Base-by-base conservation (phyloP, 2,113 vertebrate genomes). In the Beaufortia kweichowensis region DNA sequence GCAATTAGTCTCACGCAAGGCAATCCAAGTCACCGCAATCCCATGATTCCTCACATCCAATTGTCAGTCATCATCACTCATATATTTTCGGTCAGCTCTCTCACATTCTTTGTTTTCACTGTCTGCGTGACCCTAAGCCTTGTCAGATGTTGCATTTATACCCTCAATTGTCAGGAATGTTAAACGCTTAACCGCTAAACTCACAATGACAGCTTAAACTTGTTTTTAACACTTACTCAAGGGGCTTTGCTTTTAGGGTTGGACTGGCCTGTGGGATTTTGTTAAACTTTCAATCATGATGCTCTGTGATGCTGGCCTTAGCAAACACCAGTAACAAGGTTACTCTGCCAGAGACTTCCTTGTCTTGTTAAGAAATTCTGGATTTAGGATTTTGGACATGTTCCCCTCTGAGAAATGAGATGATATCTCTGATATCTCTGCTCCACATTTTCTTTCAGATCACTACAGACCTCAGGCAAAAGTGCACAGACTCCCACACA, bases 401-500 rank as follows among this genome's bases (percentile, higher is more conserved):
- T 35, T 35, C 33, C 26, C 28, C 48, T 2, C 46, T 19, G 24
- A 9, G 31, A 68, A 12, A 21, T 31, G 21, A 7, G 0, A 3
- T 1, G 55, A 15, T 50, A 48, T 29, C 4, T 23, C 29, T 65
- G 41, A 62, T 59, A 39, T 70, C 56, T 17, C 19, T 0, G 3
- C 76, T 43, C 62, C 85, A 70, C 7, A 35, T 0, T 15, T 4
- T n/a, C 15, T 74, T 74, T 50, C 83, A 98, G 96, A 94, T 98
- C 81, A 99, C 97, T 0, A 99, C 96, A 10, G 97, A 99, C 86
- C 91, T 98, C 75, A 92, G 95, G 56, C 95, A 96, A 85, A 98
- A 98, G 69, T 99, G 97, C 88, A 99, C 97, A 0, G 96, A 98
- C 66, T 92, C 95, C 0, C 97, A 99, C 92, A 99, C 96, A 0